A percentile compares a stretch with the other conserved stretches of the same genome.
phyloP scores from a whole-genome alignment of 2,113 vertebrate species.

The Coturnix japonica region DNA sequence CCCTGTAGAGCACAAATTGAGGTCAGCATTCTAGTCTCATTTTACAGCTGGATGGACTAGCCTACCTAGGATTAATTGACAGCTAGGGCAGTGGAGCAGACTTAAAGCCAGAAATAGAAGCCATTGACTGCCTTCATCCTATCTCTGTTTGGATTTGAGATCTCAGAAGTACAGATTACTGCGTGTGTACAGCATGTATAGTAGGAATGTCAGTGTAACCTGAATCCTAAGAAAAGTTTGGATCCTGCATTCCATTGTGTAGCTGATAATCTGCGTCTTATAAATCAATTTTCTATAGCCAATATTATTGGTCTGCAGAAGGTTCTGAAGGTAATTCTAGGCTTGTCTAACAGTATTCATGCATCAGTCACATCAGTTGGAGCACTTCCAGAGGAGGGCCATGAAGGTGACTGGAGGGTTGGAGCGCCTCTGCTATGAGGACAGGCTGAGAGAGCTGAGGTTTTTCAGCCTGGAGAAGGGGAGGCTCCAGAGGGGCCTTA shows the following conservation, averaged over 20 bases:
- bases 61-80: not conserved
- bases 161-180: not conserved
- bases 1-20: not conserved
- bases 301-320: not conserved
- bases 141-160: not conserved
- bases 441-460: no score
- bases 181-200: not conserved
- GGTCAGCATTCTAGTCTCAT: not conserved
- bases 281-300: not conserved
- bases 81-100: not conserved
- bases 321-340: not conserved
- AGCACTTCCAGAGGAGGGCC: no score
- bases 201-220: not conserved
- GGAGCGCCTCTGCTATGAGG: no score
- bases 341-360: not conserved
- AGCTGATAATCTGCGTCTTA: not conserved
- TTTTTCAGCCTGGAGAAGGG: no score
- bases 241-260: not conserved
- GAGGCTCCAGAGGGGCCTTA: no score
- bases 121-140: not conserved
- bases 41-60: conserved; percentile 12
- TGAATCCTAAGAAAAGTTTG: not conserved
- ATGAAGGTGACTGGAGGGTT: no score
- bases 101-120: not conserved
- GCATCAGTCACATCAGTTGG: not conserved